Conservation (phyloP, 2,888 invertebrate genomes). For the Tenthredo mesomela region DNA sequence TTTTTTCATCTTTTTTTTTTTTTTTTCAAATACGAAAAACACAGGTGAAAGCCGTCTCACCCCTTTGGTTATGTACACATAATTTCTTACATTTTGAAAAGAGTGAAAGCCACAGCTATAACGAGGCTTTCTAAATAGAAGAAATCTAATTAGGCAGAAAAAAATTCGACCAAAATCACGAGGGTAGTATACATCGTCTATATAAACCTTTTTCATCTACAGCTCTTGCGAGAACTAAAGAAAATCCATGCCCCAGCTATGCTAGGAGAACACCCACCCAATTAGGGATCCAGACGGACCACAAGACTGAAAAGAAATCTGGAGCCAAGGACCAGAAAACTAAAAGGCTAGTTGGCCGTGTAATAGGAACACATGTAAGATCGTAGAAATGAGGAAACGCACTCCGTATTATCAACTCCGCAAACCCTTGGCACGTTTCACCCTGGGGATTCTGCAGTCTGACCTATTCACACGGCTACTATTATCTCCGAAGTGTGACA, state of each 20-base stretch:
- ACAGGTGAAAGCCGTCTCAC: background rate
- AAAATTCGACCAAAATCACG: background rate
- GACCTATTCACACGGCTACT: background rate
- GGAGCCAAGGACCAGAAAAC: constrained; percentile 31
- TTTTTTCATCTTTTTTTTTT: background rate
- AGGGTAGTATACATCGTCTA: background rate
- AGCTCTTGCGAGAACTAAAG: background rate
- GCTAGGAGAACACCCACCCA: background rate
- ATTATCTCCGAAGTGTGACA: background rate
- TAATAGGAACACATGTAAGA: constrained; percentile 11
- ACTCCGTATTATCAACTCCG: constrained; percentile 14
- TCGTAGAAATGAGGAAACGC: constrained; percentile 8
- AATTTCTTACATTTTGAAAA: background rate
- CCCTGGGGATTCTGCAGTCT: constrained; percentile 13
- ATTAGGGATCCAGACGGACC: background rate
- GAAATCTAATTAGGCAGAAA: background rate
- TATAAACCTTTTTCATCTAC: background rate
- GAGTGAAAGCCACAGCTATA: background rate
- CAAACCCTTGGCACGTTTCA: background rate
- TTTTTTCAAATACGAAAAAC: background rate
- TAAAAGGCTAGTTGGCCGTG: constrained; percentile 35
- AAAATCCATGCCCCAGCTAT: background rate
- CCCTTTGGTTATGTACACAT: background rate
- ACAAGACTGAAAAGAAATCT: constrained; percentile 34
- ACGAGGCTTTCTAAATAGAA: background rate